A percentile compares a stretch with the other conserved stretches of the same genome.
Evolutionary conservation across 2,113 vertebrate species (phyloP).

Genomic region (Stigmatopora nigra): DNA sequence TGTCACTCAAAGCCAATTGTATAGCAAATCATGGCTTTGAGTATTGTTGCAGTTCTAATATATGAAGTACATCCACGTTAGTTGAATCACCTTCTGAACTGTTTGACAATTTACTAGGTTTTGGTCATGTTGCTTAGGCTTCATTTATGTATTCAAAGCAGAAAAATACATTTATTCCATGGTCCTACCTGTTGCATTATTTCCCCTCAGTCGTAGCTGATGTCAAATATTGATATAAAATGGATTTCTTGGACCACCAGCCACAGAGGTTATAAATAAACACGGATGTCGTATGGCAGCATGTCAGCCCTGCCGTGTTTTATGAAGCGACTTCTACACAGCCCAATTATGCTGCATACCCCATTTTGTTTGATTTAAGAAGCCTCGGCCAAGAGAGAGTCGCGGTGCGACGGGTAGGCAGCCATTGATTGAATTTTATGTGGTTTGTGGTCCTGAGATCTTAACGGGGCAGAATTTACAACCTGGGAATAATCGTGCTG

Average conservation of each 20-base stretch:
- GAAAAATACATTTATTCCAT: not conserved
- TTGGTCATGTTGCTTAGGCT: too few relatives aligned
- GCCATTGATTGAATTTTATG: slow-evolving; percentile 78
- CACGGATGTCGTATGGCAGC: slow-evolving; percentile 30
- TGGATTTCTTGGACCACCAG: slow-evolving; percentile 2
- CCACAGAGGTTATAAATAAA: slow-evolving; percentile 51
- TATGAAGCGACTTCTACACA: slow-evolving; percentile 61
- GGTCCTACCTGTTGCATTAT: not conserved
- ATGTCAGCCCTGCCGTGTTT: slow-evolving; percentile 47
- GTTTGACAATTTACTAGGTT: too few relatives aligned
- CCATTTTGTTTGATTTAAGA: slow-evolving; percentile 69
- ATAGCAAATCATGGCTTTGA: too few relatives aligned
- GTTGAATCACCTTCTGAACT: too few relatives aligned
- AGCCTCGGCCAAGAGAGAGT: slow-evolving; percentile 54
- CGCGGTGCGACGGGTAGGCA: slow-evolving; percentile 37
- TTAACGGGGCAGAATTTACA: slow-evolving; percentile 78
- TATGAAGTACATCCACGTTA: too few relatives aligned
- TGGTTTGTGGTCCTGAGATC: slow-evolving; percentile 71
- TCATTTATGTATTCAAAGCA: not conserved
- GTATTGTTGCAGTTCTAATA: too few relatives aligned
- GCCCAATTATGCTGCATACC: slow-evolving; percentile 71
- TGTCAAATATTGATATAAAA: slow-evolving; percentile 7
- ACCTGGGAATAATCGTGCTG: slow-evolving; percentile 76
- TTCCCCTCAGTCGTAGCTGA: not conserved
- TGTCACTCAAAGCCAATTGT: slow-evolving; percentile 64